phyloP scores from a whole-genome alignment of 2,113 vertebrate genomes.

The Silurus asotus region DNA sequence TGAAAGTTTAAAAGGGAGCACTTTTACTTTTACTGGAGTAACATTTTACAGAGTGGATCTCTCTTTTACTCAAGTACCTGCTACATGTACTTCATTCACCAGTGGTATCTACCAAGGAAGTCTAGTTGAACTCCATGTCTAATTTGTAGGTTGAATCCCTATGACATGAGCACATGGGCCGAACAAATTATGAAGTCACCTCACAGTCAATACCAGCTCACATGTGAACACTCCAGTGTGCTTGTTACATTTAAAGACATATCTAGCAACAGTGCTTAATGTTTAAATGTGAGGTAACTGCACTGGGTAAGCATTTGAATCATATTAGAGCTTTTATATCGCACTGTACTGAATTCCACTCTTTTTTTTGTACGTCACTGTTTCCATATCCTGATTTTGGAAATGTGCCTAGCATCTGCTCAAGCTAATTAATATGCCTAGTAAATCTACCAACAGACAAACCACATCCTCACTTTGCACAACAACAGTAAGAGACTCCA shows the following conservation, averaged over 20 bases:
- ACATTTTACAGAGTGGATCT: no score
- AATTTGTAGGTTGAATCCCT: neutral
- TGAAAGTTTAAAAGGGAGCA: no score
- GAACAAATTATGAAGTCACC: neutral
- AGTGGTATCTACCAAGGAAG: no score
- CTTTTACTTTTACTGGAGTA: no score
- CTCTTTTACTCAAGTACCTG: no score
- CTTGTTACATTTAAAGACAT: neutral
- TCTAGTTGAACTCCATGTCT: neutral
- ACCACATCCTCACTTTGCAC: neutral
- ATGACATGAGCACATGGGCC: neutral
- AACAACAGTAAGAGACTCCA: neutral
- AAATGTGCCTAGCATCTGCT: slow-evolving; percentile 1
- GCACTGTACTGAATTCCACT: neutral
- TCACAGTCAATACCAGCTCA: neutral
- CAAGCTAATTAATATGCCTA: slow-evolving; percentile 14
- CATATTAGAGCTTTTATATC: neutral
- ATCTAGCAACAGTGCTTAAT: neutral
- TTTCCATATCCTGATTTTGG: neutral
- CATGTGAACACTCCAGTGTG: neutral
- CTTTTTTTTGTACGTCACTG: neutral
- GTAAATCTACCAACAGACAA: slow-evolving; percentile 9
- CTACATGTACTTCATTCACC: no score
- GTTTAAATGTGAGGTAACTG: neutral
- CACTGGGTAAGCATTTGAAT: neutral